Percentiles rank a stretch among this genome's conserved stretches.
Evolutionary conservation across 2,888 invertebrate genomes (phyloP).

Genomic region (Tachina grossa): DNA sequence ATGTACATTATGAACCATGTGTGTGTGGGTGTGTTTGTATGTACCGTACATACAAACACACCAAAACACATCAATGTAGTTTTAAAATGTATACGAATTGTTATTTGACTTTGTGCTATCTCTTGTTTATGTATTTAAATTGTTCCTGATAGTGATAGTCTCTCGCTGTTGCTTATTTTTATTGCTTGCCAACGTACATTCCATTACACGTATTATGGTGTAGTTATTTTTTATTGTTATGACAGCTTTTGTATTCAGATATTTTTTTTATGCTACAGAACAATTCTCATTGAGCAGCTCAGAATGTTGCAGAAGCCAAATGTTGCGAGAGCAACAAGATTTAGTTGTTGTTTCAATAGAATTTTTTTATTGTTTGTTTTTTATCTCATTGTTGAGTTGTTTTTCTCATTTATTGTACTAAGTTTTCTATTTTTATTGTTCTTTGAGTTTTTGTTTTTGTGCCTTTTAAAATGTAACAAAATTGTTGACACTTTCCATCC

Average conservation of each 20-base stretch:
- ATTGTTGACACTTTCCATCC: conserved; percentile 54
- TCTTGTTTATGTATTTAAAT: conserved; percentile 29
- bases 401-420: conserved; percentile 24
- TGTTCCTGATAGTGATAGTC: conserved; percentile 35
- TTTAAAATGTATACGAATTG: conserved; percentile 5
- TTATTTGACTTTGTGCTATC: conserved; percentile 32
- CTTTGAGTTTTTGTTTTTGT: conserved; percentile 29
- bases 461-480: conserved; percentile 33
- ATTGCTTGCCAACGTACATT: conserved; percentile 32
- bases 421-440: conserved; percentile 34
- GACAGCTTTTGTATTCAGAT: conserved; percentile 40
- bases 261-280: not conserved
- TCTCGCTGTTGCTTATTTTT: conserved; percentile 34
- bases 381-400: conserved; percentile 22
- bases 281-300: not conserved
- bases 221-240: conserved; percentile 45
- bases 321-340: conserved; percentile 10
- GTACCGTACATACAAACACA: too few relatives aligned
- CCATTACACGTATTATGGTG: not conserved
- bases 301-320: conserved; percentile 3
- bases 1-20: not conserved
- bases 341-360: conserved; percentile 12
- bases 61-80: conserved; percentile 3
- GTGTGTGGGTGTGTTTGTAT: not conserved
- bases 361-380: conserved; percentile 14